A percentile compares a stretch with the other conserved stretches of the same genome.
phyloP scores from a whole-genome alignment of 2,797 vertebrate species.

The Staurois parvus region DNA sequence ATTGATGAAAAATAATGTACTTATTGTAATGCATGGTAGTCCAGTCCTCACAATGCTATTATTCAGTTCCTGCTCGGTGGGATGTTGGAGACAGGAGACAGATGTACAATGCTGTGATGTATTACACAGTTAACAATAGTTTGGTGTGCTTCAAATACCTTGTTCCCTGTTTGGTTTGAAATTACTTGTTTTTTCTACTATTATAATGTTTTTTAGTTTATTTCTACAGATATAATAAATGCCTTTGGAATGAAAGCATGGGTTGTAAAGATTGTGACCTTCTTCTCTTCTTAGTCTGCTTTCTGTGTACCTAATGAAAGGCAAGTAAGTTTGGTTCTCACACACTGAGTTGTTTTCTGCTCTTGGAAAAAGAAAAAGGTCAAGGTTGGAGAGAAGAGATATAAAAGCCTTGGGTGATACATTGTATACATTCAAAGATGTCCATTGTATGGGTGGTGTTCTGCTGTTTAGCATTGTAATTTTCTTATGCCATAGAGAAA shows the following conservation, averaged over 20 bases:
- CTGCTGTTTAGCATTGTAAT: no score
- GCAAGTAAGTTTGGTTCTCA: background rate
- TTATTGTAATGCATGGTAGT: background rate
- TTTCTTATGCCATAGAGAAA: no score
- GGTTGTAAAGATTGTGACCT: slow-evolving; percentile 20
- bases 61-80: background rate
- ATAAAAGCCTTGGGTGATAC: background rate
- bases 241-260: background rate
- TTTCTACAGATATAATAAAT: slow-evolving; percentile 1
- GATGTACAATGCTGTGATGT: slow-evolving; percentile 8
- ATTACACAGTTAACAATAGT: background rate
- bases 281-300: background rate
- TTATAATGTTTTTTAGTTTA: slow-evolving; percentile 7
- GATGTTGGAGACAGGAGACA: background rate
- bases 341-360: slow-evolving; percentile 1
- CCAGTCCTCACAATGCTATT: background rate
- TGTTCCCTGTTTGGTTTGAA: background rate
- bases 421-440: background rate
- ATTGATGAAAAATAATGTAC: background rate
- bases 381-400: background rate
- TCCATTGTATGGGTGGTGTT: background rate
- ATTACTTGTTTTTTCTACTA: slow-evolving; percentile 11
- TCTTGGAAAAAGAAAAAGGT: slow-evolving; percentile 1
- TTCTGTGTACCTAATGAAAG: background rate
- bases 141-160: slow-evolving; percentile 7